Evolutionary conservation across 2,797 vertebrate genomes (phyloP).

Genomic region (Clamator glandarius): DNA sequence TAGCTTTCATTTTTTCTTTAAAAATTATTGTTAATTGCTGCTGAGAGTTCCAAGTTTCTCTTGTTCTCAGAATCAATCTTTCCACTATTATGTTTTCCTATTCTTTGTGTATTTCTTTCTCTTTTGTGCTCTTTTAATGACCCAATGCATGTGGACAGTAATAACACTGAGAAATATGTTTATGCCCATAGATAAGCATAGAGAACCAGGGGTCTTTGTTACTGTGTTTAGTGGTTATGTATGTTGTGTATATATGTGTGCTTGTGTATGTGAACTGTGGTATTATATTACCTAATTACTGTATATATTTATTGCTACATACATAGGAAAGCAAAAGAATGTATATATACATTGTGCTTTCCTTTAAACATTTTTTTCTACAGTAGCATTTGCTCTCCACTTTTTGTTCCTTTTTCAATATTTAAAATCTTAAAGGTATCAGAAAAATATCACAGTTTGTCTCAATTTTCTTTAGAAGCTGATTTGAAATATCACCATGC

Average conservation of each 20-base stretch:
- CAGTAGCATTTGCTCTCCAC: not conserved
- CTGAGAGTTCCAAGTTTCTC: not conserved
- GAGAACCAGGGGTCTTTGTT: not conserved
- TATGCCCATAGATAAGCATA: not conserved
- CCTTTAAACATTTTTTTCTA: not conserved
- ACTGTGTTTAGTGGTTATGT: not conserved
- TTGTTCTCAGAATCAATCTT: not conserved
- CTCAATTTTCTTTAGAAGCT: constrained; percentile 73
- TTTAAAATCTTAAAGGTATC: too few species aligned
- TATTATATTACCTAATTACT: not conserved
- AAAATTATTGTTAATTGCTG: constrained; percentile 27
- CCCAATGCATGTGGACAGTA: not conserved
- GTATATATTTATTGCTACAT: not conserved
- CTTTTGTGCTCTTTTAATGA: not conserved
- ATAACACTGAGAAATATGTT: not conserved
- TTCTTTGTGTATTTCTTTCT: not conserved
- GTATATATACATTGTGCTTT: not conserved
- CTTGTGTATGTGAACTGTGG: not conserved
- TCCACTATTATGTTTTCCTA: not conserved
- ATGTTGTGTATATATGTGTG: not conserved
- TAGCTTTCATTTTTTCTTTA: constrained; percentile 14
- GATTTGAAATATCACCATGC: constrained; percentile 66
- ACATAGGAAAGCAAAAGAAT: not conserved
- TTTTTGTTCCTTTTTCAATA: not conserved
- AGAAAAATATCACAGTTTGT: not conserved